Evolutionary conservation across 2,797 vertebrate genomes (phyloP).

Genomic region (Clarias laeviceps): DNA sequence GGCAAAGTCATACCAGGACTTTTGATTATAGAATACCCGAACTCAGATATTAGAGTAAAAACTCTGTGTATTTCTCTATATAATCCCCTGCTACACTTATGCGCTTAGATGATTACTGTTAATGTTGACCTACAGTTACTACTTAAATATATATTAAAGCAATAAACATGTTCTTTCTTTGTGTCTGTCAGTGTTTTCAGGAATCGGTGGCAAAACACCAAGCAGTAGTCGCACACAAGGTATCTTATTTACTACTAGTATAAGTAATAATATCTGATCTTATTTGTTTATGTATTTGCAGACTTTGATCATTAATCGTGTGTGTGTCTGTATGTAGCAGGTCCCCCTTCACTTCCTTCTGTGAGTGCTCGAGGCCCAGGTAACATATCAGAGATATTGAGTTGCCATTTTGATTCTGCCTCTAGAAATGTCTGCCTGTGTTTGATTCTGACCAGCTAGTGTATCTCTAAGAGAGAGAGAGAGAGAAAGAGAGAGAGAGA

Average conservation of each 20-base stretch:
- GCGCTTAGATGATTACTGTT: background rate
- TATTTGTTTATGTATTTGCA: background rate
- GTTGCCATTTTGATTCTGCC: background rate
- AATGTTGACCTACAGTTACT: background rate
- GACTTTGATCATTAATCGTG: background rate
- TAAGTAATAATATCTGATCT: background rate
- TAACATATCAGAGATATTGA: constrained; percentile 33
- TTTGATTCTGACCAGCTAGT: background rate
- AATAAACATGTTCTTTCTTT: background rate
- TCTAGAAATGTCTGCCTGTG: background rate
- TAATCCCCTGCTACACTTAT: too few species aligned
- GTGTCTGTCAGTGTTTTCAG: constrained; percentile 72
- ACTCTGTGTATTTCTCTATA: too few species aligned
- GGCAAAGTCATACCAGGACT: too few species aligned
- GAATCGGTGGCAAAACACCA: constrained; percentile 63
- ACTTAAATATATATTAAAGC: background rate
- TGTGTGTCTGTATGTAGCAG: constrained; percentile 52
- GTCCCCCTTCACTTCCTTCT: constrained; percentile 58
- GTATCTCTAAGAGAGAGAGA: constrained; percentile 8
- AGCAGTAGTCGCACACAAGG: constrained; percentile 62
- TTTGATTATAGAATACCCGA: too few species aligned
- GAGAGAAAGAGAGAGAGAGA: background rate
- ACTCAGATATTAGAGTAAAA: too few species aligned
- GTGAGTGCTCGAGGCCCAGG: constrained; percentile 62
- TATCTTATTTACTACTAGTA: constrained; percentile 34